Conservation (phyloP, 2,113 vertebrate genomes). For the Datnioides undecimradiatus region DNA sequence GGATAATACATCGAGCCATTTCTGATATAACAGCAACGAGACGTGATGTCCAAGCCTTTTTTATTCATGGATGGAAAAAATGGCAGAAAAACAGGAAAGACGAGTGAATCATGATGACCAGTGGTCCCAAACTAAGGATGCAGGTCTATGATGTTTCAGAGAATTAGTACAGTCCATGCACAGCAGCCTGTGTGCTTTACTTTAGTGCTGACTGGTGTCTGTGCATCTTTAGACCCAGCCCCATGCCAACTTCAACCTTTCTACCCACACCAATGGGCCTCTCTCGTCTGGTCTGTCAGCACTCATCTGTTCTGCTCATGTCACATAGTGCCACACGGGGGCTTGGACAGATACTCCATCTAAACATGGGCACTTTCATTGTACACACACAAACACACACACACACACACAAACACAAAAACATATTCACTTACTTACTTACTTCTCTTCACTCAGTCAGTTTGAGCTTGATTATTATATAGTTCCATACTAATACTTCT, state of each 20-base stretch:
- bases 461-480: background rate
- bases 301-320: conserved; percentile 35
- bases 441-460: background rate
- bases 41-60: background rate
- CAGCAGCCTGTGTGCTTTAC: background rate
- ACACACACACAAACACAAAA: background rate
- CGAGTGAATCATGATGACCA: background rate
- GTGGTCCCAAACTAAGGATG: background rate
- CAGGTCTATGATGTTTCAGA: background rate
- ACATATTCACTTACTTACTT: background rate
- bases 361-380: background rate
- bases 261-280: conserved; percentile 5
- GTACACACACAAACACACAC: background rate
- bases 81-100: background rate
- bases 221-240: background rate
- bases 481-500: background rate
- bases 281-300: conserved; percentile 36
- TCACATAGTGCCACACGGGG: background rate
- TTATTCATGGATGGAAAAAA: background rate
- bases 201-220: background rate
- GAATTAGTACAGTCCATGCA: background rate
- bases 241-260: conserved; percentile 11
- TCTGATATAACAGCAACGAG: background rate
- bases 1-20: background rate
- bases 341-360: conserved; percentile 16